A percentile compares a stretch with the other conserved stretches of the same genome.
Evolutionary conservation across 2,888 invertebrate genomes (phyloP).

Genomic region (Torymus aiolomorphi): DNA sequence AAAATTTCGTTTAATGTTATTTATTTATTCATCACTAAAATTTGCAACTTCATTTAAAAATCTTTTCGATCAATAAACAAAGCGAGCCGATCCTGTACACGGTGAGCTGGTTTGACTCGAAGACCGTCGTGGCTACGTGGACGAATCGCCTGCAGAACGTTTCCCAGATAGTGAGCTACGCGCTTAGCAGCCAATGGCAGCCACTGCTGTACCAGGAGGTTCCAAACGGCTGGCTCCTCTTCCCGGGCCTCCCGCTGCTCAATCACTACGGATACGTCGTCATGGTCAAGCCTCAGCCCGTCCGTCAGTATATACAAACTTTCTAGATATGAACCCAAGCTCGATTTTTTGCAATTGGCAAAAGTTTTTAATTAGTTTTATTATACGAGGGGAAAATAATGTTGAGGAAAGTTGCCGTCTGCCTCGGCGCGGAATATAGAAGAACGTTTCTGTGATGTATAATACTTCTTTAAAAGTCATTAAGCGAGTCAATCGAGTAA

Average conservation of each 20-base stretch:
- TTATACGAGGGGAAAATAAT: too few relatives aligned
- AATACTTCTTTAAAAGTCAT: too few relatives aligned
- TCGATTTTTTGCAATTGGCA: too few relatives aligned
- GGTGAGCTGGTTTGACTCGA: slow-evolving; percentile 85
- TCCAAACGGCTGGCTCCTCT: slow-evolving; percentile 83
- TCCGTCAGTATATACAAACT: slow-evolving; percentile 20
- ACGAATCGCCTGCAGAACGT: slow-evolving; percentile 90
- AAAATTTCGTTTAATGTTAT: too few relatives aligned
- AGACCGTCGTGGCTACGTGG: slow-evolving; percentile 85
- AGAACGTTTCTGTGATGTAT: too few relatives aligned
- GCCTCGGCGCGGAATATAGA: too few relatives aligned
- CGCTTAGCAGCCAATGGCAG: slow-evolving; percentile 66
- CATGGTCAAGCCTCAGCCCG: slow-evolving; percentile 68
- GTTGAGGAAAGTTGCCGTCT: too few relatives aligned
- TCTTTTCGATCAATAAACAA: neutral
- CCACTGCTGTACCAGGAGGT: slow-evolving; percentile 78
- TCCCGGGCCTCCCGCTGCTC: slow-evolving; percentile 77
- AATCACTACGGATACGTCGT: slow-evolving; percentile 77
- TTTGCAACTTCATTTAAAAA: too few relatives aligned
- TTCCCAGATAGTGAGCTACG: slow-evolving; percentile 80
- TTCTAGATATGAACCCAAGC: too few relatives aligned
- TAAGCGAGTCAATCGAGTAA: too few relatives aligned
- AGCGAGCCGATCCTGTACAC: slow-evolving; percentile 82
- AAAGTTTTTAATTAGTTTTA: too few relatives aligned
- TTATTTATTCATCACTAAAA: too few relatives aligned